A percentile compares a stretch with the other conserved stretches of the same genome.
Conservation (phyloP, 2,888 invertebrate genomes). For the Ectobius pallidus region DNA sequence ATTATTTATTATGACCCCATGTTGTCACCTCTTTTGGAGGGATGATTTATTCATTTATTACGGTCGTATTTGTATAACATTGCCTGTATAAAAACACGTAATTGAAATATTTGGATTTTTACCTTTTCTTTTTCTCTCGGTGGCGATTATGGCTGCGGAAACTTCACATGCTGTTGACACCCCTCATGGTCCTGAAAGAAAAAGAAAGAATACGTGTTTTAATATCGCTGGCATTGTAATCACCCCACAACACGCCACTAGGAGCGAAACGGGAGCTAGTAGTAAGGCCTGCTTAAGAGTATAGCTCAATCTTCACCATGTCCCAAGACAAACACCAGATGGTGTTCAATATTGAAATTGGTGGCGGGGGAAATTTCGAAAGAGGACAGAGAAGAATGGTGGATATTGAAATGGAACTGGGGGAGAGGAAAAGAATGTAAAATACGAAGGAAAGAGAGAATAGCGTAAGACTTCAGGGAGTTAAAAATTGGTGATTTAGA, state of each 20-base stretch:
- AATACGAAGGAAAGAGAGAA: not conserved
- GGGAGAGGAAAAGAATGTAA: not conserved
- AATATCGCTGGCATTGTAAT: not conserved
- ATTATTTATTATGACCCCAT: too few species aligned
- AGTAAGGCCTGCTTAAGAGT: not conserved
- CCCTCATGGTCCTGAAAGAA: not conserved
- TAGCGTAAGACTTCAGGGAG: not conserved
- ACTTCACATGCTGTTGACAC: too few species aligned
- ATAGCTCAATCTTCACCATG: not conserved
- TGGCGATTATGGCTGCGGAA: too few species aligned
- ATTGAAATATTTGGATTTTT: too few species aligned
- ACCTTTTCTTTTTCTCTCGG: too few species aligned
- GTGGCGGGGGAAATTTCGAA: conserved; percentile 36
- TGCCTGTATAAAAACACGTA: too few species aligned
- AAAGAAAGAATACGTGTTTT: not conserved
- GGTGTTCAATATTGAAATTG: conserved; percentile 40
- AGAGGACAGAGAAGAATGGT: conserved; percentile 23
- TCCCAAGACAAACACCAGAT: conserved; percentile 37
- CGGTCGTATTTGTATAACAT: too few species aligned
- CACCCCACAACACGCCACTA: not conserved
- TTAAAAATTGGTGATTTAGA: not conserved
- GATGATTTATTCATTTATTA: too few species aligned
- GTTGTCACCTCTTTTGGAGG: too few species aligned
- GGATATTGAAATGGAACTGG: conserved; percentile 24
- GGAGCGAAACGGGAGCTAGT: not conserved